These are phyloP conservation scores for Erebia epiphron DNA, from an alignment of 2,888 invertebrate genomes.

Conservation along the genomic window DNA sequence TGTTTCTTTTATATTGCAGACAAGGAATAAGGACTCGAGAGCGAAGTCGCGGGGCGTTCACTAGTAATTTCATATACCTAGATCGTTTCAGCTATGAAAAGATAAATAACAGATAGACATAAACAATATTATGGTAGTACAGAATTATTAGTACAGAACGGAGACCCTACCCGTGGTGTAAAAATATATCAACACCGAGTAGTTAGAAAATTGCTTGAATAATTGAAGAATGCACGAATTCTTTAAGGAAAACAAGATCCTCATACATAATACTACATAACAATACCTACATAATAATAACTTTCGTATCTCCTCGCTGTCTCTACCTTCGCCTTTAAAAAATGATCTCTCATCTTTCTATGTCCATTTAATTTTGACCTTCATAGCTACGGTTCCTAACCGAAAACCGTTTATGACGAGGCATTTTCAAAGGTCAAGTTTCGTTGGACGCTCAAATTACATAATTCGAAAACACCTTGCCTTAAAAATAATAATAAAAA, in stretches of 20 bases:
- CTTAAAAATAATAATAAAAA: conserved; percentile 53
- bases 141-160: neutral
- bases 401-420: conserved; percentile 17
- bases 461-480: conserved; percentile 54
- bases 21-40: too few species aligned
- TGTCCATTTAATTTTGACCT: conserved; percentile 14
- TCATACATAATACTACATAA: neutral
- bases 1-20: too few species aligned
- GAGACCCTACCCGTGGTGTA: neutral
- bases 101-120: neutral
- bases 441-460: conserved; percentile 46
- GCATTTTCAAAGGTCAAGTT: conserved; percentile 19
- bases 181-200: neutral
- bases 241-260: neutral
- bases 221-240: neutral
- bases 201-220: neutral
- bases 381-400: neutral
- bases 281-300: conserved; percentile 3
- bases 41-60: too few species aligned
- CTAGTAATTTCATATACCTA: neutral
- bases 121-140: neutral
- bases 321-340: conserved; percentile 13
- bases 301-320: conserved; percentile 15
- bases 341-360: conserved; percentile 19
- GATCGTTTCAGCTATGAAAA: neutral